These are phyloP conservation scores for Ischnura elegans DNA, from an alignment of 2,888 invertebrate genomes.

Conservation along the genomic window DNA sequence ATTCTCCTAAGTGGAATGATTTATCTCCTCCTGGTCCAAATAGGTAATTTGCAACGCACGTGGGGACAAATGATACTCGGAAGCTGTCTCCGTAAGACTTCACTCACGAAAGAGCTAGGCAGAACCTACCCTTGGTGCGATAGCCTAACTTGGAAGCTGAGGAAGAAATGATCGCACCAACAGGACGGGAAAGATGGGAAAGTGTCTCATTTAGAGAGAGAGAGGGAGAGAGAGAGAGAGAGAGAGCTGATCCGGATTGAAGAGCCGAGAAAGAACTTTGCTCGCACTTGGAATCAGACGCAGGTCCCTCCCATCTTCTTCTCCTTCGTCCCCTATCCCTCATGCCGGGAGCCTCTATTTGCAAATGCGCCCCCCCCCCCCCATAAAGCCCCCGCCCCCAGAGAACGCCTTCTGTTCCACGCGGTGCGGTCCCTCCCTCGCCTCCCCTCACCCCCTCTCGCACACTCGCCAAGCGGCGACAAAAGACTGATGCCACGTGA, in stretches of 20 bases:
- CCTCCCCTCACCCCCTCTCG: not conserved
- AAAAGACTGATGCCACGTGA: constrained; percentile 77
- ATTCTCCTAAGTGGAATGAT: not conserved
- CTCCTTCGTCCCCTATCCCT: constrained; percentile 20
- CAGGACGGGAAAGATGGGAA: not conserved
- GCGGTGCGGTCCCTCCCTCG: constrained; percentile 28
- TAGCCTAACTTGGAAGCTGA: not conserved
- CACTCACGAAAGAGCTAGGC: not conserved
- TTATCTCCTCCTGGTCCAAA: not conserved
- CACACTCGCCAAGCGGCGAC: constrained; percentile 73
- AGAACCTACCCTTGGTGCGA: not conserved
- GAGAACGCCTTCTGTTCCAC: constrained; percentile 50
- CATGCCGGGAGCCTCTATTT: constrained; percentile 23
- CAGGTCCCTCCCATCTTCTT: constrained; percentile 5
- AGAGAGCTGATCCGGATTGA: constrained; percentile 21
- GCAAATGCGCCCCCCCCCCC: not conserved
- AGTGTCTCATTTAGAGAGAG: not conserved
- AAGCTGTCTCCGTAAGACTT: not conserved
- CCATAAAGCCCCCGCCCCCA: not conserved
- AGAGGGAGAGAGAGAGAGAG: no score
- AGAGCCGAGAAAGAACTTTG: constrained; percentile 28
- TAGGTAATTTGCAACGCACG: not conserved
- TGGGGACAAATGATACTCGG: not conserved
- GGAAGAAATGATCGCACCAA: not conserved
- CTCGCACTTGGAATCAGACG: constrained; percentile 35